A percentile compares a stretch with the other conserved stretches of the same genome.
These are phyloP conservation scores for Sula dactylatra DNA, from an alignment of 2,113 vertebrate species.

Conservation along the genomic window DNA sequence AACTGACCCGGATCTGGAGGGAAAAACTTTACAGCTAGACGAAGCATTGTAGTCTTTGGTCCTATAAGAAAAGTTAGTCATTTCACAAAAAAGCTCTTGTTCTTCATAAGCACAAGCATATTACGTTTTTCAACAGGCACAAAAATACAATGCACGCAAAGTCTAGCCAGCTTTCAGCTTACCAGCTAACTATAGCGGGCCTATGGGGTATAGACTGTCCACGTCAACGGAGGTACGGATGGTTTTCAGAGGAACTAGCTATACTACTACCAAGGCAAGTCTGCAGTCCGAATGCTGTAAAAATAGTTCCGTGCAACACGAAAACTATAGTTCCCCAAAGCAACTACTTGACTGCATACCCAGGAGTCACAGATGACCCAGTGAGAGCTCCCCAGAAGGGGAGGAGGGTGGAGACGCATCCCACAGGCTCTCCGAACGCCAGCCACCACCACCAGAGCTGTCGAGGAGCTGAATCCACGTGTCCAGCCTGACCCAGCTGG, in stretches of 20 bases:
- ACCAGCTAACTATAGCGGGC: neutral
- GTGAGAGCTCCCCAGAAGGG: neutral
- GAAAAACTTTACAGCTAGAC: conserved; percentile 95
- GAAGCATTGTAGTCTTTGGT: conserved; percentile 86
- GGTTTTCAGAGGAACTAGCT: neutral
- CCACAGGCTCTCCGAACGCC: neutral
- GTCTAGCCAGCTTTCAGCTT: neutral
- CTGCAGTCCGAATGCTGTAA: neutral
- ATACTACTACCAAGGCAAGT: neutral
- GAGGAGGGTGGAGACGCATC: neutral
- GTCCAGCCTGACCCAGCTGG: fast-evolving
- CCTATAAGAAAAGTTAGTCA: conserved; percentile 70
- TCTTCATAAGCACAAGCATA: neutral
- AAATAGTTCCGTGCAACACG: neutral
- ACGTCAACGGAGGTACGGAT: neutral
- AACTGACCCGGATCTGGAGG: conserved; percentile 95
- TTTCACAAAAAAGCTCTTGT: neutral
- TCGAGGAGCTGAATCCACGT: neutral
- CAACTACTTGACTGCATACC: neutral
- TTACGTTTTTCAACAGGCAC: neutral
- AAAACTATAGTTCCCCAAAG: neutral
- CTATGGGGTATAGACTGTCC: neutral
- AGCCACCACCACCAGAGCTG: neutral
- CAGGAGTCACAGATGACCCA: neutral
- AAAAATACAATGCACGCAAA: neutral